These are phyloP conservation scores for Calycopis cecrops DNA, from an alignment of 1,140 invertebrate species.

Conservation along the genomic window DNA sequence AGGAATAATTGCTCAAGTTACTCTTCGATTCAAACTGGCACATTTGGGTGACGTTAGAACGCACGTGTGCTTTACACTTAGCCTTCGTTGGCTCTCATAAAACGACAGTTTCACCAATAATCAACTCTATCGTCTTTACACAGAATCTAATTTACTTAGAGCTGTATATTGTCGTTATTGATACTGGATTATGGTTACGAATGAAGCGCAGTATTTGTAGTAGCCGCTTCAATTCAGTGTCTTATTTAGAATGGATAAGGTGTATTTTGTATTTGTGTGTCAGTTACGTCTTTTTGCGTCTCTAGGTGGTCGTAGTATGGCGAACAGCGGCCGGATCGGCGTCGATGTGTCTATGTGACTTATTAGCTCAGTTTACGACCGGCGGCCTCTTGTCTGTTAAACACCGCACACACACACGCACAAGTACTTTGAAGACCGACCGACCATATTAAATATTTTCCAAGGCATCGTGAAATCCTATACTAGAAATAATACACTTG, in stretches of 20 bases:
- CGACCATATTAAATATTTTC: constrained; percentile 16
- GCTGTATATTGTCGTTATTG: constrained; percentile 34
- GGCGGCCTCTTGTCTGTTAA: constrained; percentile 46
- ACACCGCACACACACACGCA: constrained; percentile 22
- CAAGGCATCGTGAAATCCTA: constrained; percentile 13
- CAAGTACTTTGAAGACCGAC: constrained; percentile 14
- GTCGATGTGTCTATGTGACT: constrained; percentile 65
- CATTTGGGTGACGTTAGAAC: constrained; percentile 59
- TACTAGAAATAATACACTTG: constrained; percentile 9
- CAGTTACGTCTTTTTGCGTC: constrained; percentile 30
- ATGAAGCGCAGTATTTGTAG: constrained; percentile 37
- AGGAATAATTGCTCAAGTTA: constrained; percentile 26
- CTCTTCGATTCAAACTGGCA: constrained; percentile 47
- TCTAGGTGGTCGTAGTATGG: constrained; percentile 35
- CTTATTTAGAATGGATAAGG: constrained; percentile 25
- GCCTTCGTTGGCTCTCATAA: constrained; percentile 35
- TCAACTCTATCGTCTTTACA: constrained; percentile 21
- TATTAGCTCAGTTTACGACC: constrained; percentile 61
- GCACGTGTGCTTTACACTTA: constrained; percentile 64
- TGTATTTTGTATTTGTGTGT: constrained; percentile 19
- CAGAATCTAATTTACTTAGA: constrained; percentile 20
- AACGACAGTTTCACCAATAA: constrained; percentile 19
- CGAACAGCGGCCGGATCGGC: constrained; percentile 39
- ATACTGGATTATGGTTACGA: constrained; percentile 34
- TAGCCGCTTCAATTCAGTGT: constrained; percentile 19